Evolutionary conservation across 2,797 vertebrate species (phyloP), one percentile per base, ranked within the genome.

Genomic region (Harpagifer antarcticus): DNA sequence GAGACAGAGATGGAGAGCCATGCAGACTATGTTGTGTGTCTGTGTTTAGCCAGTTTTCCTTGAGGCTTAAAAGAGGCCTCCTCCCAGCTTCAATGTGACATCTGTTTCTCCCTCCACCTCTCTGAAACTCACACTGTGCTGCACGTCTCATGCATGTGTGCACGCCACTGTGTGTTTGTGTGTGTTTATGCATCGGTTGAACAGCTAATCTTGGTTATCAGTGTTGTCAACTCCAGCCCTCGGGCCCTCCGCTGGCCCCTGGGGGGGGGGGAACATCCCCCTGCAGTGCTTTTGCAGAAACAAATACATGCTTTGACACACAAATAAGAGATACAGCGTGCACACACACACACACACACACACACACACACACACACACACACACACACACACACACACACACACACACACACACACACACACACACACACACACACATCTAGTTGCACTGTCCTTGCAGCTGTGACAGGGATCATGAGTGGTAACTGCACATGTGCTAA

Each of bases 171-270:
- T 78, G 47, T 20, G 74, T 73, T 45, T 52, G 57, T 67, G 23
- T 48, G 8, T 76, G 62, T 53, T 68, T 50, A 73, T 76, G 76
- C 79, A 78, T 76, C 72, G 74, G 79, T 62, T 69, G 66, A 82
- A 54, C 84, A 87, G 85, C 86, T 91, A 86, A 92, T 90, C 82
- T 85, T 88, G 68, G 82, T 89, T 87, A 87, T 90, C 79, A 72
- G 54, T 70, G 74, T 87, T 85, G 82, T 91, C 81, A 84, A 79
- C 78, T 73, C 4, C 16, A 74, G 66, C 68, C 88, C 81, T 61
- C 19, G 19, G 74, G 84, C 71, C 67, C 52, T 76, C 12, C 49
- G 19, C 78, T 62, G 44, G 72, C 64, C 87, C 72, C 62, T 31
- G 31, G 78, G 76, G 76, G 86, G 60, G n/a, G 59, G 86, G 60